Conservation (phyloP, 2,888 invertebrate genomes). For the Phorcus lineatus region DNA sequence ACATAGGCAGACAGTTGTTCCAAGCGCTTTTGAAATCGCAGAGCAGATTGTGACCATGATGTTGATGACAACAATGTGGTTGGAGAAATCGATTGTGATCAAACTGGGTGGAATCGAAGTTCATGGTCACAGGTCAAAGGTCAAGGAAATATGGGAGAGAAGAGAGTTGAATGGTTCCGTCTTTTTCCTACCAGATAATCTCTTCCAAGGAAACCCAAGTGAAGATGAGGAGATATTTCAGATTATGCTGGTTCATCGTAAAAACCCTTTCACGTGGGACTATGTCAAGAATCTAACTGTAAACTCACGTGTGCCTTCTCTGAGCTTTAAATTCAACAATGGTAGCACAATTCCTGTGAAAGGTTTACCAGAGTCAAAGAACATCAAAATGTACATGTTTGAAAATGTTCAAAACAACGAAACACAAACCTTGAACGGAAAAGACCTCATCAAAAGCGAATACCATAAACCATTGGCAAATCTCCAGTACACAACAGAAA, state of each 20-base stretch:
- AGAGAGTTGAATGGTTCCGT: slow-evolving; percentile 29
- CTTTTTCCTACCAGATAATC: slow-evolving; percentile 28
- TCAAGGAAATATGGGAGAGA: slow-evolving; percentile 29
- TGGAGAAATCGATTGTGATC: slow-evolving; percentile 41
- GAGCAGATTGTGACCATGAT: slow-evolving; percentile 46
- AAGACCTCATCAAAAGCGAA: slow-evolving; percentile 39
- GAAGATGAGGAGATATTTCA: slow-evolving; percentile 46
- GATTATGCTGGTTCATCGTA: slow-evolving; percentile 34
- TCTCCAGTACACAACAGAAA: slow-evolving; percentile 33
- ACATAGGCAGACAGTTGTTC: slow-evolving; percentile 44
- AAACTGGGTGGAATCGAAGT: slow-evolving; percentile 39
- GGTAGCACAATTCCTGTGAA: slow-evolving; percentile 49
- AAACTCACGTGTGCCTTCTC: slow-evolving; percentile 47
- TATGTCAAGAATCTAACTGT: slow-evolving; percentile 28
- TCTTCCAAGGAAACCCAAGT: slow-evolving; percentile 29
- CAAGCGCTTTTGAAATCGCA: slow-evolving; percentile 39
- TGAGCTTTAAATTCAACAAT: slow-evolving; percentile 49
- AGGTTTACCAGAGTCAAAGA: slow-evolving; percentile 36
- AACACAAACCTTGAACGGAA: slow-evolving; percentile 10
- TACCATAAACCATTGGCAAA: slow-evolving; percentile 48
- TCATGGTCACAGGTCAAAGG: slow-evolving; percentile 33
- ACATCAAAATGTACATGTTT: slow-evolving; percentile 41
- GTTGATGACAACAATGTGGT: slow-evolving; percentile 47
- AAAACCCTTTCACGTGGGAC: slow-evolving; percentile 55
- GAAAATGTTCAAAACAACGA: neutral